Evolutionary conservation across 53 echinoderm and acorn worm species (phyloP).

Genomic region (Holothuria leucospilota): DNA sequence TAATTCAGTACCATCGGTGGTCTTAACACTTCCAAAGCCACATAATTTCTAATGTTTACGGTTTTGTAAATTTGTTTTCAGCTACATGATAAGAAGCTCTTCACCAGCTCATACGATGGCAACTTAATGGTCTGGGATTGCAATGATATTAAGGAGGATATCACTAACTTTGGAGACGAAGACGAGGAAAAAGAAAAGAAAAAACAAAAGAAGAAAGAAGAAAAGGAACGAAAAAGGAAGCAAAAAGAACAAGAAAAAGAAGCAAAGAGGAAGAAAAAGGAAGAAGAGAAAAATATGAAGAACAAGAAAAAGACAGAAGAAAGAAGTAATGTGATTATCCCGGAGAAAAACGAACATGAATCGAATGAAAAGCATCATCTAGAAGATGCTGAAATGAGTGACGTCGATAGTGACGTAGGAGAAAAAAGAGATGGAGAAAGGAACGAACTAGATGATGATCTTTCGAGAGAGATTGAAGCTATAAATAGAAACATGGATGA

Average conservation of each 20-base stretch:
- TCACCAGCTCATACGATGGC: slow-evolving; percentile 84
- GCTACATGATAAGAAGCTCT: slow-evolving; percentile 75
- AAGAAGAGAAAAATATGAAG: slow-evolving; percentile 62
- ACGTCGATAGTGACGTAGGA: neutral
- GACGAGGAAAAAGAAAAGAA: slow-evolving; percentile 92
- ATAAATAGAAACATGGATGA: slow-evolving; percentile 78
- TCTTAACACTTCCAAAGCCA: too few relatives aligned
- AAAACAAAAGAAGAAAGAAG: slow-evolving; percentile 81
- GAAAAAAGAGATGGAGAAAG: slow-evolving; percentile 63
- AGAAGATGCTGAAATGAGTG: slow-evolving; percentile 55
- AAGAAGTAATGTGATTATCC: slow-evolving; percentile 52
- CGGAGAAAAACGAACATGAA: slow-evolving; percentile 65
- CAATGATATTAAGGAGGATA: slow-evolving; percentile 87
- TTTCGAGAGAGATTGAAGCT: slow-evolving; percentile 71
- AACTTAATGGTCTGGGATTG: slow-evolving; percentile 84
- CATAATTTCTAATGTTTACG: too few relatives aligned
- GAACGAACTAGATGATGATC: slow-evolving; percentile 62
- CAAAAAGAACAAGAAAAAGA: slow-evolving; percentile 84
- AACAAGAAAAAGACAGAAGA: slow-evolving; percentile 66
- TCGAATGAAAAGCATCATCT: slow-evolving; percentile 63
- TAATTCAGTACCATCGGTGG: too few relatives aligned
- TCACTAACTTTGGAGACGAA: slow-evolving; percentile 92
- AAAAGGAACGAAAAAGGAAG: slow-evolving; percentile 79
- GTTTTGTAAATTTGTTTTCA: slow-evolving; percentile 8
- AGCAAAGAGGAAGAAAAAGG: slow-evolving; percentile 55